Evolutionary conservation across 2,888 invertebrate species (phyloP).

Genomic region (Leptopilina syphax): DNA sequence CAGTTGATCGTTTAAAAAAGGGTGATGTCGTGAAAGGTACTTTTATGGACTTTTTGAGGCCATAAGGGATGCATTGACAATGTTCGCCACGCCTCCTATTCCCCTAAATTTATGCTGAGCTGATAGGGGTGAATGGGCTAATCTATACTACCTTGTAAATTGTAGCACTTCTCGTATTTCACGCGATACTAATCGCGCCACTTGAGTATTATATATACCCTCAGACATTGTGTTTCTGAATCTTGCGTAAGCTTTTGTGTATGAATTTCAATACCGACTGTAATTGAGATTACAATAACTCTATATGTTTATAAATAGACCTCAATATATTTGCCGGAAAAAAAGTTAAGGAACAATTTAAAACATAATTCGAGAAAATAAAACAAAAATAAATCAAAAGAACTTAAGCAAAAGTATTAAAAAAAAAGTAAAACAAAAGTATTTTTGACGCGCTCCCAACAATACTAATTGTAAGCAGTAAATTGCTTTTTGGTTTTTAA

Average conservation of each 20-base stretch:
- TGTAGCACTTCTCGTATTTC: conserved; percentile 39
- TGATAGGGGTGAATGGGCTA: conserved; percentile 37
- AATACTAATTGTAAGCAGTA: too few species aligned
- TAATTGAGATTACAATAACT: conserved; percentile 18
- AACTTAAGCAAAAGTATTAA: too few species aligned
- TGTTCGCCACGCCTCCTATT: conserved; percentile 27
- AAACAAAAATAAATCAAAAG: too few species aligned
- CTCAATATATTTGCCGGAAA: neutral
- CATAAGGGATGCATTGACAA: conserved; percentile 24
- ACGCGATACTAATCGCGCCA: conserved; percentile 36
- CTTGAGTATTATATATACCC: conserved; percentile 34
- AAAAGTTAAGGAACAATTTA: neutral
- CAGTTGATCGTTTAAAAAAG: neutral
- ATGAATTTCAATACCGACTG: conserved; percentile 12
- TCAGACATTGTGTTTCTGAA: conserved; percentile 21
- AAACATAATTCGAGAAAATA: too few species aligned
- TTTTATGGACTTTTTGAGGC: conserved; percentile 5
- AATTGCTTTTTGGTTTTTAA: too few species aligned
- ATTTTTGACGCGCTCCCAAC: too few species aligned
- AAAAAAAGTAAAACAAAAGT: too few species aligned
- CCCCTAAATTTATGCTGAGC: conserved; percentile 37
- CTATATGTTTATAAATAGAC: neutral
- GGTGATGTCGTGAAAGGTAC: neutral
- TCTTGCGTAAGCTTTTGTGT: conserved; percentile 33
- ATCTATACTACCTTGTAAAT: conserved; percentile 41